Conservation (phyloP, 1,140 invertebrate species). For the Dinothrombium tinctorium region DNA sequence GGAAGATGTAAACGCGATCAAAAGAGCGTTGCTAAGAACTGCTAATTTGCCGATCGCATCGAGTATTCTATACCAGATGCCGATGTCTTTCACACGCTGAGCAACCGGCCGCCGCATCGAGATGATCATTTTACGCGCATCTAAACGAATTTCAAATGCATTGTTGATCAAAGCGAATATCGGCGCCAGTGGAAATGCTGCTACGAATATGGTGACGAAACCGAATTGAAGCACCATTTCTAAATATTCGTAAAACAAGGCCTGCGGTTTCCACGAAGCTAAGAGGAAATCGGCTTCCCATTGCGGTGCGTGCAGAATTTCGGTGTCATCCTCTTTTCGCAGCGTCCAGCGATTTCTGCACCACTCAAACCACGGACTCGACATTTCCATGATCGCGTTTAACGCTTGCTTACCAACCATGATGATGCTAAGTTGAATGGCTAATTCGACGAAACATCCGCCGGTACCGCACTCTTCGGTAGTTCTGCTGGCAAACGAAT, state of each 20-base stretch:
- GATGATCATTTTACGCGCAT: slow-evolving; percentile 60
- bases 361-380: slow-evolving; percentile 27
- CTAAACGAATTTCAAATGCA: slow-evolving; percentile 61
- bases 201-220: slow-evolving; percentile 70
- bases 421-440: slow-evolving; percentile 39
- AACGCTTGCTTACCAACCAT: slow-evolving; percentile 44
- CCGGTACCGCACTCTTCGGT: slow-evolving; percentile 16
- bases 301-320: slow-evolving; percentile 29
- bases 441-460: slow-evolving; percentile 37
- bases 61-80: slow-evolving; percentile 69
- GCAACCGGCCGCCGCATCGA: slow-evolving; percentile 61
- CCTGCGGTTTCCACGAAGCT: slow-evolving; percentile 61
- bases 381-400: slow-evolving; percentile 33
- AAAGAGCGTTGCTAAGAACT: slow-evolving; percentile 84
- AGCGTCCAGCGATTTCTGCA: neutral
- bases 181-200: slow-evolving; percentile 65
- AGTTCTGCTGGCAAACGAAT: neutral
- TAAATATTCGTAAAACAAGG: slow-evolving; percentile 84
- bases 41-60: slow-evolving; percentile 69
- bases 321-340: slow-evolving; percentile 1
- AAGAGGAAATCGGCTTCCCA: slow-evolving; percentile 82
- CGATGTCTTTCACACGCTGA: slow-evolving; percentile 28
- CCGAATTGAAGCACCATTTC: slow-evolving; percentile 91
- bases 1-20: slow-evolving; percentile 95
- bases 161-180: slow-evolving; percentile 66